Conservation (phyloP, 2,888 invertebrate genomes). For the Eilema depressum region DNA sequence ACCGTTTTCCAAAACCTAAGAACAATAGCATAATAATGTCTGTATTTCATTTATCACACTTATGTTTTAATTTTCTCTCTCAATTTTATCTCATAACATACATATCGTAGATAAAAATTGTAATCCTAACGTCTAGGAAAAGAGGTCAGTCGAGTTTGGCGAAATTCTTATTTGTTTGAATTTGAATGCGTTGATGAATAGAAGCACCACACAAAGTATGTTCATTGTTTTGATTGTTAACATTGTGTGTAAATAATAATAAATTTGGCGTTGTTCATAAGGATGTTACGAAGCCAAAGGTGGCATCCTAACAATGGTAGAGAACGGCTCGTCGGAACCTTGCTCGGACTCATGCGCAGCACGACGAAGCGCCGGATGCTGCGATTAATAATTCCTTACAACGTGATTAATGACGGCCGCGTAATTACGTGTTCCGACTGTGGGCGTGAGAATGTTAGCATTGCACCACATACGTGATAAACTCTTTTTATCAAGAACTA, state of each 20-base stretch:
- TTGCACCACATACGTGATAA: constrained; percentile 59
- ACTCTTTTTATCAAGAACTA: constrained; percentile 49
- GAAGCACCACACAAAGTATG: constrained; percentile 14
- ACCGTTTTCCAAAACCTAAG: too few species aligned
- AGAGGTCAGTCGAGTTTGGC: background rate
- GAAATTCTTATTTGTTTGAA: background rate
- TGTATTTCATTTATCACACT: too few species aligned
- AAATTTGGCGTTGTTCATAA: constrained; percentile 47
- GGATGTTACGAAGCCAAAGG: constrained; percentile 11
- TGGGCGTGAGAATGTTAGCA: constrained; percentile 61
- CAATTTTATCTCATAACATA: too few species aligned
- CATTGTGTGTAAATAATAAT: constrained; percentile 31
- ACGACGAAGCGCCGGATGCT: constrained; percentile 58
- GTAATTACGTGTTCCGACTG: constrained; percentile 60
- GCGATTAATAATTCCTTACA: constrained; percentile 57
- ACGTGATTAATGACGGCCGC: constrained; percentile 63
- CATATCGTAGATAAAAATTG: too few species aligned
- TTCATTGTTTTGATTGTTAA: constrained; percentile 20
- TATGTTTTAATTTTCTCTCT: too few species aligned
- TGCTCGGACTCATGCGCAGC: constrained; percentile 54
- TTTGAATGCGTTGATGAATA: background rate
- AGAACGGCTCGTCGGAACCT: constrained; percentile 56
- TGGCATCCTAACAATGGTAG: constrained; percentile 57
- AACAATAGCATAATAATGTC: too few species aligned
- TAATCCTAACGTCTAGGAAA: background rate